Conservation (phyloP, 2,113 vertebrate species). For the Poecile atricapillus region DNA sequence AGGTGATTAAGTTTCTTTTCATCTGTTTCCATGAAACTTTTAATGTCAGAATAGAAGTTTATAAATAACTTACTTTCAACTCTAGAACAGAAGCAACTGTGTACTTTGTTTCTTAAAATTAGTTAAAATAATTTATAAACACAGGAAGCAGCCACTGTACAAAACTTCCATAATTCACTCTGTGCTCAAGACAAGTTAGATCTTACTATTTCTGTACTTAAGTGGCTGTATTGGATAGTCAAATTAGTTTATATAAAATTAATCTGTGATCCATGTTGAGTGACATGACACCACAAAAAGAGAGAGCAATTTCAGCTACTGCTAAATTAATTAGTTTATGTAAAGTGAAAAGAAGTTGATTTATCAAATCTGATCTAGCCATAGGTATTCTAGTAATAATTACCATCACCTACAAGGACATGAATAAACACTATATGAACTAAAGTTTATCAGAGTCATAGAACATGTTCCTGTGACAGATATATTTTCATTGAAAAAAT, state of each 20-base stretch:
- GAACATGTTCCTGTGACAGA: neutral
- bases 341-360: constrained; percentile 42
- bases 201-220: neutral
- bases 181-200: neutral
- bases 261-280: constrained; percentile 23
- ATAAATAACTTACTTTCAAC: neutral
- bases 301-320: neutral
- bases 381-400: constrained; percentile 15
- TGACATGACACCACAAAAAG: constrained; percentile 22
- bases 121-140: neutral
- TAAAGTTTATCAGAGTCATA: neutral
- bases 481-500: neutral
- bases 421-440: neutral
- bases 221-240: neutral
- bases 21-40: neutral
- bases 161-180: neutral
- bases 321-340: constrained; percentile 60
- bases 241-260: constrained; percentile 58
- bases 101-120: neutral
- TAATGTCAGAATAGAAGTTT: neutral
- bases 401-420: neutral
- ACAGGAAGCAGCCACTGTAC: neutral
- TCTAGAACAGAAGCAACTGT: neutral
- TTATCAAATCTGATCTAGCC: constrained; percentile 20
- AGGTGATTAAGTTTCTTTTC: neutral